These are phyloP conservation scores for Caenorhabditis doughertyi DNA, from an alignment of 2,888 invertebrate genomes.

Conservation along the genomic window DNA sequence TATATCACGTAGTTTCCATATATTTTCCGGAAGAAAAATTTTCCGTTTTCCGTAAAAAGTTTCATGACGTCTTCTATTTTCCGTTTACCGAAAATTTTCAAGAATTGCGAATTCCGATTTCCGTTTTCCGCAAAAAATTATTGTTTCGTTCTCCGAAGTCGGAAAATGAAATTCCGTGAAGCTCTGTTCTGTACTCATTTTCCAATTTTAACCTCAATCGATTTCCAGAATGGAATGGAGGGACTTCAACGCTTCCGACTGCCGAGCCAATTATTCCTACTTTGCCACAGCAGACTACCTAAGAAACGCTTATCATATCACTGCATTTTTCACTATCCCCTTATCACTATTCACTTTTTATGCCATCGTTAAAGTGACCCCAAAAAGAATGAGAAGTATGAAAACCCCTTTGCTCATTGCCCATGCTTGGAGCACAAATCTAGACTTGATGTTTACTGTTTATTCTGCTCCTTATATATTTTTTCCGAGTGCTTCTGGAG, in stretches of 20 bases:
- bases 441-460: conserved; percentile 45
- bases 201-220: too few species aligned
- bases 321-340: conserved; percentile 35
- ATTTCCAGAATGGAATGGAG: too few species aligned
- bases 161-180: too few species aligned
- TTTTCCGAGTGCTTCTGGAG: conserved; percentile 33
- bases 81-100: too few species aligned
- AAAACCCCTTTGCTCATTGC: conserved; percentile 3
- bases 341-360: conserved; percentile 43
- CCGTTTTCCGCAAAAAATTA: too few species aligned
- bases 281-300: conserved; percentile 35
- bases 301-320: conserved; percentile 38
- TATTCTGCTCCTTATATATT: conserved; percentile 18
- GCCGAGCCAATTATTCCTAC: conserved; percentile 38
- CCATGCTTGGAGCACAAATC: conserved; percentile 25
- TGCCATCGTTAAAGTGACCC: conserved; percentile 16
- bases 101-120: too few species aligned
- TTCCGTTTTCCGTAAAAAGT: too few species aligned
- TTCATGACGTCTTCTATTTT: too few species aligned
- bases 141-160: too few species aligned
- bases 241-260: neutral
- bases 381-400: conserved; percentile 28
- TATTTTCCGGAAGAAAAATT: too few species aligned
- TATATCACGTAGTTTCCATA: too few species aligned
- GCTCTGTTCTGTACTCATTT: too few species aligned